These are phyloP conservation scores for Psococerastis gibbosa DNA, from an alignment of 2,888 invertebrate genomes.

Conservation along the genomic window DNA sequence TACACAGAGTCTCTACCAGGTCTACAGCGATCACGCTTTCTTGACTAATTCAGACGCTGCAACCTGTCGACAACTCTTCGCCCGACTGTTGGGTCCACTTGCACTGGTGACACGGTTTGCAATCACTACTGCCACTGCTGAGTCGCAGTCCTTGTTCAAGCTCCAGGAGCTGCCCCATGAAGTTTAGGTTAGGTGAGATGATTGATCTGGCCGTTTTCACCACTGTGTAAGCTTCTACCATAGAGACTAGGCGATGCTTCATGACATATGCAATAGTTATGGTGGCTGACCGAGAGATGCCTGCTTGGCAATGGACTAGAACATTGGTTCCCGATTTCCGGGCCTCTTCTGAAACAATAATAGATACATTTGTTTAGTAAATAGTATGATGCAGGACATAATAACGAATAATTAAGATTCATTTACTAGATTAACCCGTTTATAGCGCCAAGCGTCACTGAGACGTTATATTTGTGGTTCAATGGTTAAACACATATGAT, in stretches of 20 bases:
- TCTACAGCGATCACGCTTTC: too few relatives aligned
- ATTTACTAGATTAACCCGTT: too few relatives aligned
- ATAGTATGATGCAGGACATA: too few relatives aligned
- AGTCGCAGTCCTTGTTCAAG: slow-evolving; percentile 46
- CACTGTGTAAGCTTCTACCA: slow-evolving; percentile 70
- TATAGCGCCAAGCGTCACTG: too few relatives aligned
- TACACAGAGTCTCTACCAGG: too few relatives aligned
- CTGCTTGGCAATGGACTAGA: slow-evolving; percentile 87
- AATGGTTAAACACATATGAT: too few relatives aligned
- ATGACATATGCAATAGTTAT: slow-evolving; percentile 90
- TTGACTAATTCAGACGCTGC: slow-evolving; percentile 37
- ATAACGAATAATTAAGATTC: too few relatives aligned
- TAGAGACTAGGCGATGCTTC: slow-evolving; percentile 64
- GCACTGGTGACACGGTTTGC: slow-evolving; percentile 27
- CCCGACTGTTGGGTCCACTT: slow-evolving; percentile 32
- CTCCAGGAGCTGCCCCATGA: slow-evolving; percentile 78
- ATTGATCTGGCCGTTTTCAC: slow-evolving; percentile 73
- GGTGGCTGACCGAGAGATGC: slow-evolving; percentile 85
- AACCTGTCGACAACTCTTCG: slow-evolving; percentile 34
- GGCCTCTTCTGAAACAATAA: slow-evolving; percentile 43
- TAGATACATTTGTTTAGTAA: too few relatives aligned
- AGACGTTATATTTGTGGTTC: too few relatives aligned
- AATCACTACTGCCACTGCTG: slow-evolving; percentile 23
- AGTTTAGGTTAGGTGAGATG: slow-evolving; percentile 89
- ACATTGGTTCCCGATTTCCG: slow-evolving; percentile 51